Conservation (phyloP, 2,888 invertebrate genomes). For the Cephus pygmeus region DNA sequence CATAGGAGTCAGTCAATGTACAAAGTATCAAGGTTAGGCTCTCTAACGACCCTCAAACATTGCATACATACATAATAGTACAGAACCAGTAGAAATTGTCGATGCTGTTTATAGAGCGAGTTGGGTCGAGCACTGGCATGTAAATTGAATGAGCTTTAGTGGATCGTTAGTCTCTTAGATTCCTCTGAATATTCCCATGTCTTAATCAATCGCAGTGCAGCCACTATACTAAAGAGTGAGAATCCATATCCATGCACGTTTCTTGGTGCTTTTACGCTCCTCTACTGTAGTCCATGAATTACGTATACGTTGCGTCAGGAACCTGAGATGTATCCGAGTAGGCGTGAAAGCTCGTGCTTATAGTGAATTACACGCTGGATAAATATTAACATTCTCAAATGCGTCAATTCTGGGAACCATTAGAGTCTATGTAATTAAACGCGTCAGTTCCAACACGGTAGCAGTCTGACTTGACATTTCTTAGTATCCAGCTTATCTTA, state of each 20-base stretch:
- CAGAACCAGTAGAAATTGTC: background rate
- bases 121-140: background rate
- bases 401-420: background rate
- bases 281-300: background rate
- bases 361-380: background rate
- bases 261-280: background rate
- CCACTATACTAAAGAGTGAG: background rate
- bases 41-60: background rate
- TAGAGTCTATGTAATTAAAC: background rate
- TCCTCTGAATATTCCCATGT: background rate
- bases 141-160: background rate
- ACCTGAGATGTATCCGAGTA: background rate
- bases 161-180: background rate
- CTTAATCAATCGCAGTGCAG: background rate
- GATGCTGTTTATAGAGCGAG: background rate
- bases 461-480: background rate
- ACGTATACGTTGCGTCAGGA: background rate
- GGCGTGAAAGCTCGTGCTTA: background rate
- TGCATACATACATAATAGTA: background rate
- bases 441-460: background rate
- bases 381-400: background rate
- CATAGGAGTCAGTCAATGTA: background rate
- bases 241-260: background rate
- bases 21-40: background rate
- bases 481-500: background rate